Evolutionary conservation across 2,888 invertebrate genomes (phyloP).

Genomic region (Trachelus iudaicus): DNA sequence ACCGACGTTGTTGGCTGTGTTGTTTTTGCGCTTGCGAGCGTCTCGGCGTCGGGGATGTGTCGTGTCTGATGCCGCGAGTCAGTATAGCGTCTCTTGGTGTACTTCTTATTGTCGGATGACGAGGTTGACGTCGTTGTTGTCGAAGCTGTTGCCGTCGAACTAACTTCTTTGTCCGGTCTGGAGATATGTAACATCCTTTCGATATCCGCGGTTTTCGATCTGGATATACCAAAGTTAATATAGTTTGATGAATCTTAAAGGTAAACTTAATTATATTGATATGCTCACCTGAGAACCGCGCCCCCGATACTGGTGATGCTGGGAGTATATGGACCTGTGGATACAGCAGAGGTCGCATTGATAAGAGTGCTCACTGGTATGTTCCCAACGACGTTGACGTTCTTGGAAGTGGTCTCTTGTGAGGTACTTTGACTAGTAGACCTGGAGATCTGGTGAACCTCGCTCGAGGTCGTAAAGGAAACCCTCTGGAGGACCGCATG

Average conservation of each 20-base stretch:
- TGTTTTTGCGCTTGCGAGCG: constrained; percentile 56
- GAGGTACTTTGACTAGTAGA: constrained; percentile 35
- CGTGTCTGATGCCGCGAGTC: constrained; percentile 72
- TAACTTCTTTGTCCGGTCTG: constrained; percentile 62
- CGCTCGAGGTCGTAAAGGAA: constrained; percentile 73
- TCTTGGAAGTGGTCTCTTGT: constrained; percentile 42
- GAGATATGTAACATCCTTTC: constrained; percentile 69
- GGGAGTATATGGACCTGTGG: constrained; percentile 59
- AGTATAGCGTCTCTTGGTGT: constrained; percentile 72
- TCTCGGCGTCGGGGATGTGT: constrained; percentile 70
- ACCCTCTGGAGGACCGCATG: constrained; percentile 69
- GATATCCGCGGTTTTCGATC: constrained; percentile 76
- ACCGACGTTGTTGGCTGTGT: constrained; percentile 28
- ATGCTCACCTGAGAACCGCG: constrained; percentile 69
- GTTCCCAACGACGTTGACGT: constrained; percentile 44
- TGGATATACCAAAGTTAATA: constrained; percentile 20
- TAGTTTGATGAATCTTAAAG: neutral
- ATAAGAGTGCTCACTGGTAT: constrained; percentile 34
- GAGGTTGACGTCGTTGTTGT: constrained; percentile 34
- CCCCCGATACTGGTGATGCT: constrained; percentile 76
- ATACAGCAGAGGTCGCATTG: constrained; percentile 17
- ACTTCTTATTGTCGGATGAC: constrained; percentile 70
- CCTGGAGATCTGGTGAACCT: constrained; percentile 66
- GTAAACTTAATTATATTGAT: neutral
- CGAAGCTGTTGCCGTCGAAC: constrained; percentile 14